These are phyloP conservation scores for Neostethus bicornis DNA, from an alignment of 2,797 vertebrate species.

Conservation along the genomic window DNA sequence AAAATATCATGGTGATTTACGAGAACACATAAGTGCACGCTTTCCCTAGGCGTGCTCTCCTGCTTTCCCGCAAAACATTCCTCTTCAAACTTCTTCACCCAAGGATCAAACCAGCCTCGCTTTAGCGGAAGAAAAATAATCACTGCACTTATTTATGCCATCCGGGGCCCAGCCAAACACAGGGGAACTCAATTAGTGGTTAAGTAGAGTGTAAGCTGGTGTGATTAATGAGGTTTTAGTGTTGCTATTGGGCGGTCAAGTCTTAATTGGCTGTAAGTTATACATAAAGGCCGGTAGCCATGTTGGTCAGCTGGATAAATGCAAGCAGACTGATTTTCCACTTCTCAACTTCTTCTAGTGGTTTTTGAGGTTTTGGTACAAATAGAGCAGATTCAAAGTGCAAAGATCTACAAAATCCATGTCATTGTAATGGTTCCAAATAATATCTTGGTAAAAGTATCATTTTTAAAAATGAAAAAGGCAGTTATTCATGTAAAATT, in stretches of 20 bases:
- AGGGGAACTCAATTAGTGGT: slow-evolving; percentile 75
- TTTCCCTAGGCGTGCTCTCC: slow-evolving; percentile 22
- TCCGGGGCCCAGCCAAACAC: slow-evolving; percentile 56
- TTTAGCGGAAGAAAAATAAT: slow-evolving; percentile 69
- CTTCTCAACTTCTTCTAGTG: slow-evolving; percentile 27
- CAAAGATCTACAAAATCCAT: slow-evolving; percentile 25
- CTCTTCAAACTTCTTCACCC: slow-evolving; percentile 50
- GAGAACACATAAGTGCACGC: slow-evolving; percentile 3
- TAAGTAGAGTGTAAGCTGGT: slow-evolving; percentile 50
- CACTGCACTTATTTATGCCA: slow-evolving; percentile 67
- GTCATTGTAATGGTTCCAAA: slow-evolving; percentile 11
- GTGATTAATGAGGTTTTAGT: slow-evolving; percentile 75
- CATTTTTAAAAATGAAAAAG: slow-evolving; percentile 12
- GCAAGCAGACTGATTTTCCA: slow-evolving; percentile 49
- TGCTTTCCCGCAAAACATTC: slow-evolving; percentile 39
- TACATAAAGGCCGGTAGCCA: slow-evolving; percentile 53
- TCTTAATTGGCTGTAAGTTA: slow-evolving; percentile 68
- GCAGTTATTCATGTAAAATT: slow-evolving; percentile 27
- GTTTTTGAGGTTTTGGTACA: slow-evolving; percentile 35
- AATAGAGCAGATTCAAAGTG: slow-evolving; percentile 36
- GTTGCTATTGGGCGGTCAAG: slow-evolving; percentile 80
- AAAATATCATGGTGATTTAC: slow-evolving; percentile 40
- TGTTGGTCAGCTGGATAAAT: slow-evolving; percentile 48
- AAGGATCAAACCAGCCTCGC: slow-evolving; percentile 53
- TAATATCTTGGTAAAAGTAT: slow-evolving; percentile 23